Evolutionary conservation across 2,113 vertebrate species (phyloP).

Genomic region (Phrynocephalus versicolor): DNA sequence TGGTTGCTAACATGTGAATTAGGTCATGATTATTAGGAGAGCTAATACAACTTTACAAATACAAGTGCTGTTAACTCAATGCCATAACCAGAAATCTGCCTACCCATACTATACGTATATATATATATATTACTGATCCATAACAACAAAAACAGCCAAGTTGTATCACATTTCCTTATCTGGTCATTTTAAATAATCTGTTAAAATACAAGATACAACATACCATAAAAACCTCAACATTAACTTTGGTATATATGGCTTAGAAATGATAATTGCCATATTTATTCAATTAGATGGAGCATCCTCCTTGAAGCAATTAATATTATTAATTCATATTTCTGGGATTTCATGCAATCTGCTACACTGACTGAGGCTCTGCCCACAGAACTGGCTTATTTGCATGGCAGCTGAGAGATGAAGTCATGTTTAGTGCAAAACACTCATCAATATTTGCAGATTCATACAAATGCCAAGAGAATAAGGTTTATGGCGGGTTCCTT

Average conservation of each 20-base stretch:
- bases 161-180: not conserved
- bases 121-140: not conserved
- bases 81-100: not conserved
- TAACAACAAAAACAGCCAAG: slow-evolving; percentile 18
- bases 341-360: slow-evolving; percentile 38
- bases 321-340: slow-evolving; percentile 52
- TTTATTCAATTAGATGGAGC: slow-evolving; percentile 43
- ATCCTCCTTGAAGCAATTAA: slow-evolving; percentile 43
- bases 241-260: slow-evolving; percentile 47
- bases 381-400: slow-evolving; percentile 54
- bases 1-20: not conserved
- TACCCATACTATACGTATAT: too few relatives aligned
- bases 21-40: not conserved
- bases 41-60: not conserved
- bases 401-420: slow-evolving; percentile 48
- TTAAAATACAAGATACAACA: slow-evolving; percentile 39
- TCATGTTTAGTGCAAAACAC: slow-evolving; percentile 40
- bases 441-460: slow-evolving; percentile 51
- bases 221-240: slow-evolving; percentile 44
- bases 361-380: slow-evolving; percentile 12
- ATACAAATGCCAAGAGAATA: slow-evolving; percentile 32
- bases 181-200: slow-evolving; percentile 13
- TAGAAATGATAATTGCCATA: slow-evolving; percentile 50
- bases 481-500: slow-evolving; percentile 6
- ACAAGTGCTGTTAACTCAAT: not conserved